These are phyloP conservation scores for Parazoanthus darwini DNA, from an alignment of 92 coral and sea anemone genomes.

Conservation along the genomic window DNA sequence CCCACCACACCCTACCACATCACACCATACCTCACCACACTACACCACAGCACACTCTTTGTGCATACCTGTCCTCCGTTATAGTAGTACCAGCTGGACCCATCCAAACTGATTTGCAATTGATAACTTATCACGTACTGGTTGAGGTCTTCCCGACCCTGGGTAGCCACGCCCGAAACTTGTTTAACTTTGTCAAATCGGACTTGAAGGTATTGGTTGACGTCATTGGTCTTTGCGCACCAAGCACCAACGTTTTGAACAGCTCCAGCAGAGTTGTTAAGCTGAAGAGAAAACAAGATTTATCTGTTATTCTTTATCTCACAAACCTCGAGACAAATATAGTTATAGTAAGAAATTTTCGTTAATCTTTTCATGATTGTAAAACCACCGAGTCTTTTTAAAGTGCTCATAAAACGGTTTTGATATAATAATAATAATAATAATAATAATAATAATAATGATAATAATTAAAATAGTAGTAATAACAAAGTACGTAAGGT, in stretches of 20 bases:
- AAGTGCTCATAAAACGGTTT: too few relatives aligned
- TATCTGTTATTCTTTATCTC: background rate
- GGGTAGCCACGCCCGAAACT: constrained; percentile 79
- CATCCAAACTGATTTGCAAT: constrained; percentile 67
- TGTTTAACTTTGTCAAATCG: constrained; percentile 35
- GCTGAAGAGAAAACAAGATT: background rate
- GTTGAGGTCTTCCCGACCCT: constrained; percentile 65
- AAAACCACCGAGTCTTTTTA: too few relatives aligned
- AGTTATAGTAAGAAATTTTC: too few relatives aligned
- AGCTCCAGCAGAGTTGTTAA: constrained; percentile 6
- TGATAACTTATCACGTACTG: constrained; percentile 74
- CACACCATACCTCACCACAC: too few relatives aligned
- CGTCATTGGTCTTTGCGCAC: constrained; percentile 52
- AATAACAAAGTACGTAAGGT: too few relatives aligned
- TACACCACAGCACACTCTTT: too few relatives aligned
- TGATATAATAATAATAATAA: too few relatives aligned
- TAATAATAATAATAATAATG: too few relatives aligned
- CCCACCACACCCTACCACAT: background rate
- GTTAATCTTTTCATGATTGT: too few relatives aligned
- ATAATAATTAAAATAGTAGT: too few relatives aligned
- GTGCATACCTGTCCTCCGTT: constrained; percentile 25
- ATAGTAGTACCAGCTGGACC: constrained; percentile 59
- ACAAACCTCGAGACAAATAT: too few relatives aligned
- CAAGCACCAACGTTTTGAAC: constrained; percentile 61
- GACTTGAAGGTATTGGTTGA: constrained; percentile 68